These are phyloP conservation scores for Aplysia californica DNA, from an alignment of 1,140 invertebrate genomes.

Conservation along the genomic window DNA sequence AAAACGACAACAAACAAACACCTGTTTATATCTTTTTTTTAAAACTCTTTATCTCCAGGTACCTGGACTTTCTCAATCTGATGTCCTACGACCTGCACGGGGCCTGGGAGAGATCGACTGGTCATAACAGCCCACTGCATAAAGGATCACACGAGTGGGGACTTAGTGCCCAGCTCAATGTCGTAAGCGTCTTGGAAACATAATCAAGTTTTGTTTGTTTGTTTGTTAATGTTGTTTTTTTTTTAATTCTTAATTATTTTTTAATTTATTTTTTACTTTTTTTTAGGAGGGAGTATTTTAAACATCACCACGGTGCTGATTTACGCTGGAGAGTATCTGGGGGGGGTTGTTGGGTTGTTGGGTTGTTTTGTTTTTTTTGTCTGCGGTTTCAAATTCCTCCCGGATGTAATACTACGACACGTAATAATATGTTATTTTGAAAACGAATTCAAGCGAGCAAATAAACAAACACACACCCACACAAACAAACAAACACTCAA, in stretches of 20 bases:
- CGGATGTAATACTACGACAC: no score
- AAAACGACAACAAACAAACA: no score
- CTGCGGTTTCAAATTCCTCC: no score
- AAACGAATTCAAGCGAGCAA: no score
- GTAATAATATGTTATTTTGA: no score
- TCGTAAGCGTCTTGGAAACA: conserved; percentile 32
- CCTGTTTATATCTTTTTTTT: no score
- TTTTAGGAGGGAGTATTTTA: background rate
- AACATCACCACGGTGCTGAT: background rate
- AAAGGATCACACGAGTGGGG: conserved; percentile 45
- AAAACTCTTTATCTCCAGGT: conserved; percentile 81
- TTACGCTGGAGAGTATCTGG: background rate
- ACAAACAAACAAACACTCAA: no score
- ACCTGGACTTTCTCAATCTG: conserved; percentile 95
- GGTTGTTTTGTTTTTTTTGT: no score
- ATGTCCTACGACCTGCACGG: conserved; percentile 92
- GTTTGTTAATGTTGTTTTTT: background rate
- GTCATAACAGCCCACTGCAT: conserved; percentile 65
- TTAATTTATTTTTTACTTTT: background rate
- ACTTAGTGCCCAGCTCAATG: conserved; percentile 31
- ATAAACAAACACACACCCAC: no score
- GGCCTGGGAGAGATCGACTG: conserved; percentile 92
- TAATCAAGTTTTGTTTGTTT: background rate
- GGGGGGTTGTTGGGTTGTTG: no score
- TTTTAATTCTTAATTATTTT: background rate